phyloP scores from a whole-genome alignment of 1,140 invertebrate genomes.

The Mylabris phalerata region DNA sequence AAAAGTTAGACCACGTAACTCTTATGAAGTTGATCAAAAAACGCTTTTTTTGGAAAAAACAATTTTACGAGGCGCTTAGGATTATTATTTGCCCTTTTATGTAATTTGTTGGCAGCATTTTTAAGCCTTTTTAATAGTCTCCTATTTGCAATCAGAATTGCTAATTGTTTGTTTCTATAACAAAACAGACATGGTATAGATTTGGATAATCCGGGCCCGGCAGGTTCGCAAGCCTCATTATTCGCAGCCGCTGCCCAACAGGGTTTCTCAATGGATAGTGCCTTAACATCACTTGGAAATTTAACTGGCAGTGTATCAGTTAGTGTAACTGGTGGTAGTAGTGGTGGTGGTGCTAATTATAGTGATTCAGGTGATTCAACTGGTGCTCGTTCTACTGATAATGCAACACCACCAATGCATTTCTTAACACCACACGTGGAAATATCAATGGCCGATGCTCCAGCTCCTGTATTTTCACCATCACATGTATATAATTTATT shows the following conservation, averaged over 20 bases:
- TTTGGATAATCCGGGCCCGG: conserved; percentile 76
- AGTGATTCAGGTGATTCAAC: conserved; percentile 74
- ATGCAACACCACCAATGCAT: conserved; percentile 81
- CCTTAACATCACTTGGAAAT: conserved; percentile 48
- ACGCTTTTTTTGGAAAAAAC: too few relatives aligned
- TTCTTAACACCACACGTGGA: conserved; percentile 83
- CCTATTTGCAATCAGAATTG: too few relatives aligned
- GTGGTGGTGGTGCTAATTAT: conserved; percentile 59
- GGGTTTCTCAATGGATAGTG: conserved; percentile 48
- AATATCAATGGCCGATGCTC: conserved; percentile 73
- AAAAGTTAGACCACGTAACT: too few relatives aligned
- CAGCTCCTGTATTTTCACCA: conserved; percentile 40
- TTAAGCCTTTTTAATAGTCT: too few relatives aligned
- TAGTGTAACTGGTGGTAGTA: conserved; percentile 48
- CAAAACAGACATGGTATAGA: conserved; percentile 71
- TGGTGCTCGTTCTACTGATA: conserved; percentile 68
- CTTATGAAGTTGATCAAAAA: too few relatives aligned
- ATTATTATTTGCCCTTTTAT: too few relatives aligned
- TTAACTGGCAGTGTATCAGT: conserved; percentile 42
- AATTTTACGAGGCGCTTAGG: too few relatives aligned
- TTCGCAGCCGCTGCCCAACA: conserved; percentile 54
- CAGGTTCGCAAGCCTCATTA: conserved; percentile 59
- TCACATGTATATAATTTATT: conserved; percentile 30
- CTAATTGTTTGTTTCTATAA: conserved; percentile 13
- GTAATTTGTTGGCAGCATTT: too few relatives aligned